Percentiles rank a stretch among this genome's conserved stretches.
phyloP scores from a whole-genome alignment of 2,797 vertebrate genomes.

The Distichodus sexfasciatus region DNA sequence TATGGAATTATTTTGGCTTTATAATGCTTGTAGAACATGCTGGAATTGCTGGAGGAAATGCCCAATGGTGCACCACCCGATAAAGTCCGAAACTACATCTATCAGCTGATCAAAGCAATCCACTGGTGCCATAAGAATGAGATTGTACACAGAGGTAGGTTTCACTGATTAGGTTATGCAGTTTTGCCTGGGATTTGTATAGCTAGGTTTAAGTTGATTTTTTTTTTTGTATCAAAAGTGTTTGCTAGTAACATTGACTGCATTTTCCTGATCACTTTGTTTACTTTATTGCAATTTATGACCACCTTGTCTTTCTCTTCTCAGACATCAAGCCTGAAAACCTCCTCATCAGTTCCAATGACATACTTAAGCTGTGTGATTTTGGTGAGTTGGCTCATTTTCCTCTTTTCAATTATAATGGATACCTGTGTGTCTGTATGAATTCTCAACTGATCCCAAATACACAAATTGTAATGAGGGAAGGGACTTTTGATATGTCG shows the following conservation, averaged over 20 bases:
- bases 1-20: conserved; percentile 11
- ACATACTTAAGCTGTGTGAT: conserved; percentile 95
- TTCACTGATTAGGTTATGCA: background rate
- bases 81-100: conserved; percentile 97
- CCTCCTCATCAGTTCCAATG: conserved; percentile 94
- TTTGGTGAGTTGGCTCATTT: conserved; percentile 81
- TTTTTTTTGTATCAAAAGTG: background rate
- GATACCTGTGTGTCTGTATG: conserved; percentile 9
- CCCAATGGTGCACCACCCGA: conserved; percentile 93
- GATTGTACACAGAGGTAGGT: conserved; percentile 93
- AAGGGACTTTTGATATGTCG: background rate
- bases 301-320: conserved; percentile 36
- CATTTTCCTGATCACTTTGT: background rate
- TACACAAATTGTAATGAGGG: background rate
- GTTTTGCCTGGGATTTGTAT: background rate
- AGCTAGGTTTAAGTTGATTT: background rate
- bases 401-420: conserved; percentile 10
- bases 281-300: background rate
- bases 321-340: conserved; percentile 98
- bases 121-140: conserved; percentile 99
- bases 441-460: background rate
- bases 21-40: conserved; percentile 88
- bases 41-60: conserved; percentile 95
- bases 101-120: conserved; percentile 97
- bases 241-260: background rate